A percentile compares a stretch with the other conserved stretches of the same genome.
Conservation (phyloP, 2,113 vertebrate genomes). For the Istiophorus platypterus region DNA sequence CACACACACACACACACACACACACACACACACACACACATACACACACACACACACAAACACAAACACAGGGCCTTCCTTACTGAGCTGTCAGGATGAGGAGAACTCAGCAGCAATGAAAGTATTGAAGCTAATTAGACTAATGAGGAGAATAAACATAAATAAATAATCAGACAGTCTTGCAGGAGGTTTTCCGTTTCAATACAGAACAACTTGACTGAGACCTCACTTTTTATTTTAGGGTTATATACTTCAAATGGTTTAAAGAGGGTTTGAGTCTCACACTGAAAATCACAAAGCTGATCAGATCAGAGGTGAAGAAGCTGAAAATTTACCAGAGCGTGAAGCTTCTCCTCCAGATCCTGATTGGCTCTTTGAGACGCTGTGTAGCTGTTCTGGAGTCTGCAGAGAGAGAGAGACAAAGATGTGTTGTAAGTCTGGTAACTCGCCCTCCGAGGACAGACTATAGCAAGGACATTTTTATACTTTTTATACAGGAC, state of each 20-base stretch:
- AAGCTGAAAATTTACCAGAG: constrained; percentile 87
- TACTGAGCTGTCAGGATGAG: too few relatives aligned
- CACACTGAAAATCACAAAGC: not conserved
- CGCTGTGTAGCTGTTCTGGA: constrained; percentile 98
- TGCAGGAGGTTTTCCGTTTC: not conserved
- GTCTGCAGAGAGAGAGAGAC: constrained; percentile 81
- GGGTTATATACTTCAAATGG: too few relatives aligned
- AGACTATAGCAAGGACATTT: too few relatives aligned
- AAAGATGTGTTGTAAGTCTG: not conserved
- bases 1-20: not conserved
- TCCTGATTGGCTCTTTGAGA: constrained; percentile 98
- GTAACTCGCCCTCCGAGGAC: too few relatives aligned
- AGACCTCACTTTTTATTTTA: too few relatives aligned
- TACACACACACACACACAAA: not conserved
- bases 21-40: not conserved
- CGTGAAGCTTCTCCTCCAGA: constrained; percentile 96
- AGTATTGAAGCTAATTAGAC: not conserved
- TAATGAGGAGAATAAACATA: not conserved
- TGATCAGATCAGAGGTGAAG: constrained; percentile 2
- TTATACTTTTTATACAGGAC: too few relatives aligned
- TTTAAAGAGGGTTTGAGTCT: too few relatives aligned
- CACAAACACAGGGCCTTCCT: too few relatives aligned
- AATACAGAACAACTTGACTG: too few relatives aligned
- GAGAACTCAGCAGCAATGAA: not conserved
- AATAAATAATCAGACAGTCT: not conserved